Evolutionary conservation across 2,888 invertebrate genomes (phyloP), one percentile per base, ranked within the genome.

Genomic region (Panopea generosa): DNA sequence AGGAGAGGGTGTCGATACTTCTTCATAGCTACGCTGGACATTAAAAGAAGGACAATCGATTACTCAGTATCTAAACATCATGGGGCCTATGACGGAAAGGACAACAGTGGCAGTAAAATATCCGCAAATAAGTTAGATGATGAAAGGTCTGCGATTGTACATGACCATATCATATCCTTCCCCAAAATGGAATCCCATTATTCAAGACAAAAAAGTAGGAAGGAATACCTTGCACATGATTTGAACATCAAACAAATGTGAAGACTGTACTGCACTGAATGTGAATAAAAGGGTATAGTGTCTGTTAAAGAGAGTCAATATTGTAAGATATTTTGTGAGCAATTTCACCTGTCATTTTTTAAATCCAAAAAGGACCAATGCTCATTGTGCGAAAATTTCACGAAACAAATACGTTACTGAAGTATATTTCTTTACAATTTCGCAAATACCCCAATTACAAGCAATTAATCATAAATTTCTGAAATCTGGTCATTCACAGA

Each of bases 401-500:
- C n/a, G 16, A 57, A 80, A 80, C 38, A 57, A 73, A 24, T 77
- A 56, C 56, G 67, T 80, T 2, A 43, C 76, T n/a, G 40, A 57
- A n/a, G 38, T 49, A 33, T 49, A 63, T 0, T 24, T 80, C 3
- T 70, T 63, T 22, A 9, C 47, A 0, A 45, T 76, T 1, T 6
- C n/a, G 14, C 11, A 55, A 16, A 22, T 27, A 9, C 3, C 2
- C 1, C 47, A 62, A 26, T n/a, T 71, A 3, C 24, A 70, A 29
- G 18, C 22, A 4, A 49, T 76, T 26, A 55, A 61, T 38, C 70
- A 70, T 2, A 71, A 77, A 33, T 76, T 80, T 20, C 40, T 79
- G 1, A 67, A 76, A 33, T 29, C 53, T 2, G 76, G 69, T 9
- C 76, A 80, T 61, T 66, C 77, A 16, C 52, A 80, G 14, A 80